Evolutionary conservation across 30 jellyfish, hydroid and myxozoan species (phyloP).

Genomic region (Sanderia malayensis): DNA sequence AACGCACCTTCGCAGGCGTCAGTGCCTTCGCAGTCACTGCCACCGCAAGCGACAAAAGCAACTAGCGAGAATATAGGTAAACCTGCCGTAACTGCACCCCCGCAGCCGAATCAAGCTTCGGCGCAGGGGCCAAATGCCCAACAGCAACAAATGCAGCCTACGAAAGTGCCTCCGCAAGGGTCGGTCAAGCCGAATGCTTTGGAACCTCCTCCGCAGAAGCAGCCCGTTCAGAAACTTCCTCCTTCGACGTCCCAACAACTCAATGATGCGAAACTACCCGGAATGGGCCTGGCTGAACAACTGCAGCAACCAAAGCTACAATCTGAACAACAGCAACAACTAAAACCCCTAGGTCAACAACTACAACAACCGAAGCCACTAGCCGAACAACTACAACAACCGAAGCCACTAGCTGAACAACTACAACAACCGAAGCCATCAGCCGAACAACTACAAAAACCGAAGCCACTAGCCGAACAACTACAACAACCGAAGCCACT

Average conservation of each 20-base stretch:
- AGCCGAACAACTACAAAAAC: constrained; percentile 25
- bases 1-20: no score
- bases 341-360: constrained; percentile 1
- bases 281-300: background rate
- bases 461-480: no score
- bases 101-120: background rate
- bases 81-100: constrained; percentile 6
- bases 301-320: constrained; percentile 2
- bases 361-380: background rate
- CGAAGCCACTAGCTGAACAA: background rate
- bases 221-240: no score
- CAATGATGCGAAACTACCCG: no score
- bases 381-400: background rate
- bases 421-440: background rate
- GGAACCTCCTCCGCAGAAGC: background rate
- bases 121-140: no score
- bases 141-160: constrained; percentile 38
- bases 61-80: constrained; percentile 66
- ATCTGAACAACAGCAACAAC: constrained; percentile 30
- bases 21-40: constrained; percentile 6
- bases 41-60: constrained; percentile 80
- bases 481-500: no score
- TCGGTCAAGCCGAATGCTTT: background rate
- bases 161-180: background rate
- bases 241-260: no score